Conservation (phyloP, 2,113 vertebrate species). For the Podiceps cristatus region DNA sequence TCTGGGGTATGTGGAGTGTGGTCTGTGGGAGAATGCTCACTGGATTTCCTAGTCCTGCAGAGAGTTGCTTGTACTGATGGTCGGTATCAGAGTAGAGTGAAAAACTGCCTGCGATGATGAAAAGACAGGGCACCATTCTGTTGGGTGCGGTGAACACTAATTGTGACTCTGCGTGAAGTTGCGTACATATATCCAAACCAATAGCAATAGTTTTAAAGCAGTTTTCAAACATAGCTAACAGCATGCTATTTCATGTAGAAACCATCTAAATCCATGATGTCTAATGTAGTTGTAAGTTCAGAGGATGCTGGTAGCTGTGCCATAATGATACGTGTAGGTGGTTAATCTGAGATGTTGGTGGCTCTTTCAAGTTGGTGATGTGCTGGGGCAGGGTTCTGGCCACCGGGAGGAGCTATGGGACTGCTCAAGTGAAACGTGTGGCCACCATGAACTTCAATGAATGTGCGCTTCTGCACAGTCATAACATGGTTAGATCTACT, state of each 20-base stretch:
- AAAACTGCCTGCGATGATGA: too few species aligned
- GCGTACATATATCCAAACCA: accelerated
- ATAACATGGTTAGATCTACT: background rate
- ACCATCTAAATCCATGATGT: accelerated
- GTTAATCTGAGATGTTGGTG: background rate
- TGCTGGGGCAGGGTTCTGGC: background rate
- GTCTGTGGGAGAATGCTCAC: background rate
- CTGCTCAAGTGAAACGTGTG: background rate
- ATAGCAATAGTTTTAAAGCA: background rate
- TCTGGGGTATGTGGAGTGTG: background rate
- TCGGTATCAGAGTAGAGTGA: background rate
- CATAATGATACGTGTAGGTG: background rate
- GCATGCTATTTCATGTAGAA: background rate
- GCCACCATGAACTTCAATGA: background rate
- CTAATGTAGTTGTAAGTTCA: background rate
- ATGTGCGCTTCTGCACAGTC: background rate
- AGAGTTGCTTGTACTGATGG: background rate
- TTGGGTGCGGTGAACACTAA: accelerated
- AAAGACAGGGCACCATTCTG: accelerated
- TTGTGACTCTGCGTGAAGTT: background rate
- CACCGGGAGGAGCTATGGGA: conserved; percentile 46
- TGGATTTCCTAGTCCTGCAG: background rate
- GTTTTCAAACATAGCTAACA: background rate
- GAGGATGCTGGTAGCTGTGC: background rate
- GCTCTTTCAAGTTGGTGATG: background rate